Evolutionary conservation across 23 tunicate genomes (phyloP), one percentile per base, ranked within the genome.

Genomic region (Oikopleura albicans): DNA sequence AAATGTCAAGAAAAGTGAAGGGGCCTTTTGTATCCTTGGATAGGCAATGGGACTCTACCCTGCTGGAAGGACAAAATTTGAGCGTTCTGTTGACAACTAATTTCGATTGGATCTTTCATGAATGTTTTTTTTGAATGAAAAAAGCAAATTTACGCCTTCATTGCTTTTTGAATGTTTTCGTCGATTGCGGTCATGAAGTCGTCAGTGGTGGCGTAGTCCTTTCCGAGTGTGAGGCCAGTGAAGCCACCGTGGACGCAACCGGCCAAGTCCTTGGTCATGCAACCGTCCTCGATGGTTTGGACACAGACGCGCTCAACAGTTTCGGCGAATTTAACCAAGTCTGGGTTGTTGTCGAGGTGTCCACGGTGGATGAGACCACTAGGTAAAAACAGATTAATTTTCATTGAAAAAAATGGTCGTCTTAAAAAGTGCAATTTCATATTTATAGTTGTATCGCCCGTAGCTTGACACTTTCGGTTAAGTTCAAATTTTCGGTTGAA

Each of bases 191-290:
- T 2, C 79, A 71, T 71, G 79, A 71, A 71, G 35, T 71, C 79
- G 35, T 16, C 79, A 12, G 79, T 71, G 35, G 31, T 29, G 31
- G 4, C 79, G 31, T 71, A 71, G 79, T 71, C 79, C 4, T 16
- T 71, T 16, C 79, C 79, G 2, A 16, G 79, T 29, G 28, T 16
- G 36, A 71, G 37, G 27, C 37, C 37, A 29, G 37, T 31, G 35
- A 71, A 71, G 31, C 79, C 79, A 83, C 98, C 98, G 66, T 94
- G 98, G 39, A 94, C 91, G 85, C 98, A 94, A 0, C 98, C 98
- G 0, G 98, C 98, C 40, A 94, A 79, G 83, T 94, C 98, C 85
- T 94, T 94, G 40, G 98, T 94, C 98, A 94, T 94, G 39, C 86
- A 39, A 38, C 98, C 98, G 84, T 76, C 75, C 66, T 94, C 91